A percentile compares a stretch with the other conserved stretches of the same genome.
phyloP scores from a whole-genome alignment of 2,888 invertebrate genomes.

The Scaptomyza polygonia region DNA sequence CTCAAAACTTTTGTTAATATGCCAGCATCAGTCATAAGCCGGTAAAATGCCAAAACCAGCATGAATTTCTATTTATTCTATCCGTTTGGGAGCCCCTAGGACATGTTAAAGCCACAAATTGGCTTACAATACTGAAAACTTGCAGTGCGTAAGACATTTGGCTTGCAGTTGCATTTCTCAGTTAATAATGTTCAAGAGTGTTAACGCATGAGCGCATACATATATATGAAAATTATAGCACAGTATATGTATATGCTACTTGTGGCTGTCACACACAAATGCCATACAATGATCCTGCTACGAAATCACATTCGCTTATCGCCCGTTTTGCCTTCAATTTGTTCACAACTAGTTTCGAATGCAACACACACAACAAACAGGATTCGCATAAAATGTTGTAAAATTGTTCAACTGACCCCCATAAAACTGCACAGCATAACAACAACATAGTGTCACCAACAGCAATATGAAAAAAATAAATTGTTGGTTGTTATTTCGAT shows the following conservation, averaged over 20 bases:
- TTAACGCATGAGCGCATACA: conserved; percentile 20
- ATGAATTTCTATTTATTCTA: neutral
- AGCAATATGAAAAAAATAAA: conserved; percentile 33
- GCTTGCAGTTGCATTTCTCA: conserved; percentile 13
- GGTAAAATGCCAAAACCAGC: neutral
- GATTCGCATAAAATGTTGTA: conserved; percentile 70
- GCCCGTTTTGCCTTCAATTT: conserved; percentile 41
- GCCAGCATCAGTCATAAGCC: too few species aligned
- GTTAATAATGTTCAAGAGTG: conserved; percentile 6
- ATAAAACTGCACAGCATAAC: conserved; percentile 36
- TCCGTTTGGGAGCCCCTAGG: too few species aligned
- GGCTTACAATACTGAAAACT: conserved; percentile 7
- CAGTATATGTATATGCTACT: conserved; percentile 36
- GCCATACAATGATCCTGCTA: too few species aligned
- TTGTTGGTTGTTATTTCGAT: conserved; percentile 35
- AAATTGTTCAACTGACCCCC: conserved; percentile 68
- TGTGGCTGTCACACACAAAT: conserved; percentile 47
- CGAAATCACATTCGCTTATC: conserved; percentile 31
- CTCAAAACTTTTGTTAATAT: too few species aligned
- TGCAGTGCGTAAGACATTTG: conserved; percentile 8
- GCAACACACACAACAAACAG: conserved; percentile 55
- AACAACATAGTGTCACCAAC: conserved; percentile 12
- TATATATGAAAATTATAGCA: conserved; percentile 29
- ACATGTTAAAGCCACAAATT: neutral
- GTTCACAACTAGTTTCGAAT: conserved; percentile 55